Conservation (phyloP, 2,113 vertebrate genomes). For the Heterotis niloticus region DNA sequence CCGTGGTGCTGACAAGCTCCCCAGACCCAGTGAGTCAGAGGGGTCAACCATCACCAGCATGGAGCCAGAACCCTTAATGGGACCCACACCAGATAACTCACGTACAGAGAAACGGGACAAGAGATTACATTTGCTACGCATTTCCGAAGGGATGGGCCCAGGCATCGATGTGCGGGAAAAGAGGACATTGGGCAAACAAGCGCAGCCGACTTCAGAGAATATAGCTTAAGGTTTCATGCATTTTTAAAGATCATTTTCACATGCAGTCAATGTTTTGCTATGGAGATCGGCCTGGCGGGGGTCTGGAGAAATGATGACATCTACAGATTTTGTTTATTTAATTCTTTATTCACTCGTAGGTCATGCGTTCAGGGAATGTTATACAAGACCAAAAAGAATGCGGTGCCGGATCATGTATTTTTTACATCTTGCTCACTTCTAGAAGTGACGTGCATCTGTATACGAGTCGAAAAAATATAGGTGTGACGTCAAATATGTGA, state of each 20-base stretch:
- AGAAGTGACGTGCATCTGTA: constrained; percentile 4
- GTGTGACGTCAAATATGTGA: not conserved
- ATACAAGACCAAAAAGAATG: not conserved
- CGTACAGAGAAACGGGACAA: constrained; percentile 4
- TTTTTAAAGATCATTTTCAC: constrained; percentile 26
- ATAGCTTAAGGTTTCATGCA: constrained; percentile 14
- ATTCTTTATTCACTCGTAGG: constrained; percentile 15
- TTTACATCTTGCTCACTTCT: not conserved
- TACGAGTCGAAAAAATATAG: not conserved
- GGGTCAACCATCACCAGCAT: constrained; percentile 12
- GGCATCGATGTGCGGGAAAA: not conserved
- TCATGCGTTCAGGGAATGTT: not conserved
- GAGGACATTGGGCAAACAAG: not conserved
- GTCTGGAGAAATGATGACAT: not conserved
- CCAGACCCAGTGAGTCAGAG: constrained; percentile 14
- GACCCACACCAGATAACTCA: constrained; percentile 6
- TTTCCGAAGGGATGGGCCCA: not conserved
- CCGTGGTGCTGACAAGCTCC: constrained; percentile 6
- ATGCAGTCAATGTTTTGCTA: not conserved
- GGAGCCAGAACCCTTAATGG: not conserved
- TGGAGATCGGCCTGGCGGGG: not conserved
- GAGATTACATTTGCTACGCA: constrained; percentile 7
- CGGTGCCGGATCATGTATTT: not conserved
- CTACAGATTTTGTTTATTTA: constrained; percentile 10
- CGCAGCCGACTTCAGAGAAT: not conserved